Evolutionary conservation across 64 coral and sea anemone species (phyloP), one percentile per base, ranked within the genome.

Genomic region (Montipora foliosa): DNA sequence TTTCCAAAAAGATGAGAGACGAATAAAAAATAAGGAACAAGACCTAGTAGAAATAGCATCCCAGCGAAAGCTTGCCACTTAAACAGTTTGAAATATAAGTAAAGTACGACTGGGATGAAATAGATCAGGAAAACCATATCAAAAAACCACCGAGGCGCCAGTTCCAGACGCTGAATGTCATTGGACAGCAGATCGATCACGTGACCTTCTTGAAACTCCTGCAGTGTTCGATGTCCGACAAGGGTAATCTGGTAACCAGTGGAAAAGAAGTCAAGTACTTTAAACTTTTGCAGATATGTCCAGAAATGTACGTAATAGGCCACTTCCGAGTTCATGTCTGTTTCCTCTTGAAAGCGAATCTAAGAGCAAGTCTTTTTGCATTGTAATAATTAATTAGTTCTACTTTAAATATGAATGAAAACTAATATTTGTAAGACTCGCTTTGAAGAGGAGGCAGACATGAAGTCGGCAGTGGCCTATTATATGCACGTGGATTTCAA

Each of bases 151-250:
- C 15, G 12, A 47, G 76, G 57, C 17, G 55, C 57, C 29, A 44
- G 11, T 62, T 82, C 80, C 14, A 82, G 2, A 29, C 53, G 53
- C 25, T 61, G 22, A 13, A 82, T 57, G 59, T 82, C 80, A 7
- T 82, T 82, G 44, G 80, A 82, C 59, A 82, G 6, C 24, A 82
- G 80, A 14, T 59, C 53, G 5, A 82, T 82, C 10, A 82, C n/a
- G 6, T 62, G 53, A 44, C 80, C 80, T 60, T 55, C 21, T 58
- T 52, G n/a, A 59, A 50, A 53, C 13, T 81, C 79, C 52, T 22
- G 20, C 8, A 81, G 52, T 51, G n/a, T 15, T 12, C 57, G 51
- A 20, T 29, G 51, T n/a, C 79, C 57, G 2, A 81, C 20, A 17
- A 22, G 79, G n/a, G 52, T n/a, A 1, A 58, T 61, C 79, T 81